phyloP scores from a whole-genome alignment of 2,888 invertebrate species.

The Aricia artaxerxes region DNA sequence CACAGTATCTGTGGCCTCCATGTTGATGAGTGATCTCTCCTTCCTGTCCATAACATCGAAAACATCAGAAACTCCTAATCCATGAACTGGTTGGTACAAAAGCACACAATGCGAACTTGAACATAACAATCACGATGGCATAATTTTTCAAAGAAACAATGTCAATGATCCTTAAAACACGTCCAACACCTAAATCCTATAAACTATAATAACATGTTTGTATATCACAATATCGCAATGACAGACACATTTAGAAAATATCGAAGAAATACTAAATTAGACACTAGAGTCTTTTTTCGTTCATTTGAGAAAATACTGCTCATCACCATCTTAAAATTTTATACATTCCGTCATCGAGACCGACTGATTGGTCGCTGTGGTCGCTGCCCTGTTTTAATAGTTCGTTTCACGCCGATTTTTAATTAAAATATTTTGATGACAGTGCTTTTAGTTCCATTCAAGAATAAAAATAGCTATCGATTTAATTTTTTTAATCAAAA shows the following conservation, averaged over 20 bases:
- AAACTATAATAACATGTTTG: slow-evolving; percentile 46
- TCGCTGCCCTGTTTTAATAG: slow-evolving; percentile 66
- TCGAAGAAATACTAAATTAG: slow-evolving; percentile 52
- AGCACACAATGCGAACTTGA: slow-evolving; percentile 65
- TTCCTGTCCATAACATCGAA: slow-evolving; percentile 73
- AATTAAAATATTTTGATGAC: background rate
- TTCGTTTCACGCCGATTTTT: slow-evolving; percentile 51
- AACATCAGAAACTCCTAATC: slow-evolving; percentile 76
- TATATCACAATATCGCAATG: slow-evolving; percentile 46
- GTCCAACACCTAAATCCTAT: slow-evolving; percentile 59
- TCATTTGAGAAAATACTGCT: slow-evolving; percentile 67
- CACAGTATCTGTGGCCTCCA: slow-evolving; percentile 82
- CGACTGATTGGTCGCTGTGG: slow-evolving; percentile 75
- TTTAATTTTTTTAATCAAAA: background rate
- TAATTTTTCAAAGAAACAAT: slow-evolving; percentile 74
- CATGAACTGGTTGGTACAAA: slow-evolving; percentile 62
- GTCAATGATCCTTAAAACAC: slow-evolving; percentile 73
- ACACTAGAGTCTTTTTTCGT: slow-evolving; percentile 51
- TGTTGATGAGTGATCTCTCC: slow-evolving; percentile 79
- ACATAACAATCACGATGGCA: slow-evolving; percentile 75
- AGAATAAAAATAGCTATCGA: background rate
- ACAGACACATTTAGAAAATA: slow-evolving; percentile 52
- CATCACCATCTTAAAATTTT: slow-evolving; percentile 78
- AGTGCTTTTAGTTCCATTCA: background rate
- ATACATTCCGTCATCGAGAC: slow-evolving; percentile 79